Evolutionary conservation across 2,797 vertebrate genomes (phyloP), one percentile per base, ranked within the genome.

Genomic region (Danio aesculapii): DNA sequence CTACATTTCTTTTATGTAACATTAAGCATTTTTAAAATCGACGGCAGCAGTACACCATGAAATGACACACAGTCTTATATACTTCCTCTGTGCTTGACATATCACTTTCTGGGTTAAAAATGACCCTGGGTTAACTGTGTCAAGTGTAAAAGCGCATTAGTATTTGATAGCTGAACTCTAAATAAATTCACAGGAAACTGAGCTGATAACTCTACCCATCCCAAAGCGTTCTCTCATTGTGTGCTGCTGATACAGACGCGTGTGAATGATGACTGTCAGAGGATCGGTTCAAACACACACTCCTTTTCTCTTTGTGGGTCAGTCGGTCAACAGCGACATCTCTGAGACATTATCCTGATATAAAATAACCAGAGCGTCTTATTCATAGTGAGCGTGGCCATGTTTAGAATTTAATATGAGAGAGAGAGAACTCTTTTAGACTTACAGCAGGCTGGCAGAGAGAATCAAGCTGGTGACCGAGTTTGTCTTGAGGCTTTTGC

Each of bases 311-410:
- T 53, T 70, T 69, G 62, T 69, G 63, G 49, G 57, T 79, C 76
- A 83, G 50, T 68, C 9, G 9, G 43, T 68, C 58, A 70, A 75
- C 41, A 58, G 50, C 6, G 2, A 62, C 61, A 17, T 52, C 39
- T 69, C 63, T 63, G 43, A 83, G 63, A 67, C 58, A 13, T 80
- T 62, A 58, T 57, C 46, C 67, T 67, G 74, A 81, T 77, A 81
- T 30, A 30, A 30, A 81, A 50, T 81, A 53, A 72, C 64, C 52
- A 52, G 30, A 43, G 64, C 41, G 73, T 84, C 43, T 84, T 81
- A 84, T 84, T 84, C 74, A 81, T 81, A 81, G 83, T 53, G 44
- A 62, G 73, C 6, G 55, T 63, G 67, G 52, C 30, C 75, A 77
- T 74, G 77, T 77, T 77, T 81, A 83, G 69, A 46, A 50, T 61